Percentiles rank a stretch among this genome's conserved stretches.
These are phyloP conservation scores for Penaeus chinensis DNA, from an alignment of 1,140 invertebrate species.

Conservation along the genomic window DNA sequence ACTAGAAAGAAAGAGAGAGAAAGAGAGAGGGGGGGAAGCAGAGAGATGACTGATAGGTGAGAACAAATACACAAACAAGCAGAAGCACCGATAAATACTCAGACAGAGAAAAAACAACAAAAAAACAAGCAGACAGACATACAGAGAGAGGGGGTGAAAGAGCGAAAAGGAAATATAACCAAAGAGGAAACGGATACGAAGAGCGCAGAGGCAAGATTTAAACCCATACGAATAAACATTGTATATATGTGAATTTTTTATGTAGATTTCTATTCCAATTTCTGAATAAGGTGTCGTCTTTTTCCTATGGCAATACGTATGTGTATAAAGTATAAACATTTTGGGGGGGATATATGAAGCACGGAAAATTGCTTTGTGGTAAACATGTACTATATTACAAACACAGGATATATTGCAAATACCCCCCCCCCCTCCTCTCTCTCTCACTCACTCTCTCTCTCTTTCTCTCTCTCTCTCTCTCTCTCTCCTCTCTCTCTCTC, in stretches of 20 bases:
- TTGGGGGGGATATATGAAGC: no score
- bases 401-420: no score
- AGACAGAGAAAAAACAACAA: background rate
- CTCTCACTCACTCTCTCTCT: background rate
- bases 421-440: background rate
- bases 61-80: background rate
- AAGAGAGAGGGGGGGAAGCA: background rate
- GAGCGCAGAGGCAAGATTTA: no score
- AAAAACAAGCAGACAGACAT: background rate
- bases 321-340: no score
- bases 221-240: no score
- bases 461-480: background rate
- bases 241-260: no score
- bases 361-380: no score
- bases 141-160: background rate
- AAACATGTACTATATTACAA: no score
- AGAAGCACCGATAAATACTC: background rate
- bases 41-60: background rate
- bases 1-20: no score
- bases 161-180: background rate
- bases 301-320: no score
- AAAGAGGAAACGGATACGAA: background rate
- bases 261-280: no score
- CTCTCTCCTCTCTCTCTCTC: background rate
- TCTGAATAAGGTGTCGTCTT: no score